These are phyloP conservation scores for Monochamus alternatus DNA, from an alignment of 2,888 invertebrate genomes.

Conservation along the genomic window DNA sequence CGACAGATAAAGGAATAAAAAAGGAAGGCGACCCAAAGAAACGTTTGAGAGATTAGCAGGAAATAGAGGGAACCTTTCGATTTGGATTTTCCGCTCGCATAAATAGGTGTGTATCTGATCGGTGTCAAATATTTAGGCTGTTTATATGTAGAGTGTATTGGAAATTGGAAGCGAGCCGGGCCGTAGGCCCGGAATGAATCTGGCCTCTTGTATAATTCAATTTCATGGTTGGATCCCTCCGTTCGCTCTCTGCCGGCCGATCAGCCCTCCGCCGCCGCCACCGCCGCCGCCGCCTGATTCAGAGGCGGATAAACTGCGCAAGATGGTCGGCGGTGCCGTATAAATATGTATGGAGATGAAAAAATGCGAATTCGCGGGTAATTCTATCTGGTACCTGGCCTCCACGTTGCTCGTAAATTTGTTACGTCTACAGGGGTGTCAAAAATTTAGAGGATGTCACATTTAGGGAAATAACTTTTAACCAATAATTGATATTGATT, in stretches of 20 bases:
- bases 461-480: no score
- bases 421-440: no score
- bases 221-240: constrained; percentile 71
- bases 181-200: constrained; percentile 60
- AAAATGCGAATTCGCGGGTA: not conserved
- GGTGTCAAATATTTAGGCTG: constrained; percentile 56
- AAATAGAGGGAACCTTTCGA: constrained; percentile 53
- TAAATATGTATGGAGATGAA: not conserved
- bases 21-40: constrained; percentile 47
- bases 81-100: constrained; percentile 59
- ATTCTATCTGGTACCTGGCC: not conserved
- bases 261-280: constrained; percentile 57
- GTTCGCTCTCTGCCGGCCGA: constrained; percentile 55
- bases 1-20: constrained; percentile 40
- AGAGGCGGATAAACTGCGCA: constrained; percentile 18
- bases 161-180: constrained; percentile 48
- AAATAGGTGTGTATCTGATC: constrained; percentile 57
- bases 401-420: not conserved
- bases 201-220: constrained; percentile 71
- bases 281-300: constrained; percentile 40
- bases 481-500: no score
- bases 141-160: constrained; percentile 52
- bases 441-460: no score
- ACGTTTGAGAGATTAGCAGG: constrained; percentile 56
- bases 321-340: not conserved